Base-by-base conservation (phyloP, 2,113 vertebrate species). In the Ptyas mucosa region DNA sequence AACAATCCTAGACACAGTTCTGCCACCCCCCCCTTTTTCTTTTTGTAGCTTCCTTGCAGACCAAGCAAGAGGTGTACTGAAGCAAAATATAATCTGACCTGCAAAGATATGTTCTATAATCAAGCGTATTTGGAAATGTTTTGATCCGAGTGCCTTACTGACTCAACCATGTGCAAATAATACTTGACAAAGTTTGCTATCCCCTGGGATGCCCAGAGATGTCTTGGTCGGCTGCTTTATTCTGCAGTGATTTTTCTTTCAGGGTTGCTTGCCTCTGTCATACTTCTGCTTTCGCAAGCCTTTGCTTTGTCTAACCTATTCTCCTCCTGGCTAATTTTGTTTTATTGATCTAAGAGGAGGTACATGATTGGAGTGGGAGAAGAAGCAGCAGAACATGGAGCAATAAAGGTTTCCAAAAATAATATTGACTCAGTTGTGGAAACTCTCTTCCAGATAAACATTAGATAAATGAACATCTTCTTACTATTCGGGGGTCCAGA, bases 271-370 rank as follows among this genome's bases (percentile, higher is more conserved):
- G 61, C 54, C 54, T 92, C 43, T 89, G 18, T 92, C 91, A 88
- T 51, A 0, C 0, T 94, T 96, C n/a, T 58, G 29, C 92, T 93
- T 91, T 85, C 61, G 49, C 20, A 91, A 88, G 52, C 46, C 86
- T 91, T 88, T 91, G 88, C 0, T 90, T 93, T 93, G 89, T 58
- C 93, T 95, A 81, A 53, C 92, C 92, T 3, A 1, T 87, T 95
- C 93, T 94, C 81, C 26, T 26, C 46, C 93, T 91, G 69, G 92
- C 96, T 97, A 95, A 94, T 87, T 90, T 90, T 90, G 81, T 90
- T 87, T 43, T 86, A 90, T 93, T 90, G 92, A 90, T 93, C 92
- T 94, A 94, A 94, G 0, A 2, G 43, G 49, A 61, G 81, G 93
- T 92, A 92, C 0, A 43, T 43, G 39, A 81, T 81, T 81, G 75